Evolutionary conservation across 2,113 vertebrate species (phyloP), one percentile per base, ranked within the genome.

Genomic region (Lycaon pictus): DNA sequence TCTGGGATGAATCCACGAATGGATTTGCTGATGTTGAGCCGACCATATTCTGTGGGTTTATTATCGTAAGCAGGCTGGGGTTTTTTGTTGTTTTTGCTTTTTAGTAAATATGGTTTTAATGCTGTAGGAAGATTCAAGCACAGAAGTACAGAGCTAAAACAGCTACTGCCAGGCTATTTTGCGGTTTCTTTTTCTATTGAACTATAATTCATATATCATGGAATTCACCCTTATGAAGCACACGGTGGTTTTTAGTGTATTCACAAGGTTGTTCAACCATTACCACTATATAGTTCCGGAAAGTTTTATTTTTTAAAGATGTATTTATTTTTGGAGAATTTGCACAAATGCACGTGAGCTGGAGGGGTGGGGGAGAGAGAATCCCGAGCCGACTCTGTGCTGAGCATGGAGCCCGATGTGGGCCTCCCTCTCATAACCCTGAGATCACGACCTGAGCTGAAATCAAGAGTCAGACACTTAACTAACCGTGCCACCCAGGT

Each of bases 61-160:
- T 85, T 81, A 51, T 95, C 83, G 17, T 63, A 83, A 94, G 48
- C 13, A 51, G 48, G 6, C 29, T 79, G 16, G 53, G 1, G 10
- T 15, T 43, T 53, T 25, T 11, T 29, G 43, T 43, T 43, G 43
- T 11, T 29, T n/a, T 79, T 56, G 43, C 43, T 58, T 15, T n/a
- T 90, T 65, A 35, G 11, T n/a, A 77, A 84, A 90, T 65, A 25
- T 3, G 19, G 35, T 90, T 91, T 53, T 25, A 80, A 74, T 89
- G 92, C 72, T 65, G 79, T 92, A 88, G 63, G 43, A 95, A 93
- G 48, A 85, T 85, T 85, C 72, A 89, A 43, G 35, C 23, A 27
- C 37, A 87, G 23, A 48, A 71, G 11, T 35, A 55, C 29, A 65
- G 63, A 74, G 23, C 43, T 63, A 51, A 90, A 92, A 58, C 69